A percentile compares a stretch with the other conserved stretches of the same genome.
These are phyloP conservation scores for Holotrichia oblita DNA, from an alignment of 1,140 invertebrate genomes.

Conservation along the genomic window DNA sequence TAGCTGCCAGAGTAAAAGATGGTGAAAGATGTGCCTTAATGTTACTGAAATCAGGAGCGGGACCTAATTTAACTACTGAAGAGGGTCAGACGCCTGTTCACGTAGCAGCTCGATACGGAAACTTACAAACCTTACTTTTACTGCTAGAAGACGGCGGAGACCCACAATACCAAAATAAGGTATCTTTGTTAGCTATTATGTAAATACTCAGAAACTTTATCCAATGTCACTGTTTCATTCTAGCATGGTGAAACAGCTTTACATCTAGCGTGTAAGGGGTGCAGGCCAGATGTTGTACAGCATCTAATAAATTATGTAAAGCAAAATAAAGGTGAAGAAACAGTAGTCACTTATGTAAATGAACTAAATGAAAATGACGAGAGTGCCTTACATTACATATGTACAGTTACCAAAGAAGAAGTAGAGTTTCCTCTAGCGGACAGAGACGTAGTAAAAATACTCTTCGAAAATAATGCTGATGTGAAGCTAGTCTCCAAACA, in stretches of 20 bases:
- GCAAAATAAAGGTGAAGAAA: constrained; percentile 74
- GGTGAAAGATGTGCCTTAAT: constrained; percentile 97
- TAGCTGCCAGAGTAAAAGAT: constrained; percentile 90
- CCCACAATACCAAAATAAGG: constrained; percentile 89
- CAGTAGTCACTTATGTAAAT: constrained; percentile 80
- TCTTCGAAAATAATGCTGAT: constrained; percentile 91
- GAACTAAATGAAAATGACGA: constrained; percentile 90
- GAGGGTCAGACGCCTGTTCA: constrained; percentile 95
- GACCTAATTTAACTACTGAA: constrained; percentile 90
- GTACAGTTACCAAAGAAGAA: constrained; percentile 80
- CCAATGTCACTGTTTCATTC: constrained; percentile 39
- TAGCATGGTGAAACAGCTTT: constrained; percentile 96
- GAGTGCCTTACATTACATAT: constrained; percentile 90
- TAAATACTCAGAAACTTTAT: constrained; percentile 2
- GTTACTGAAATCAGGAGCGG: constrained; percentile 96
- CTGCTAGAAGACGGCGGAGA: constrained; percentile 92
- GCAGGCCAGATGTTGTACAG: constrained; percentile 85
- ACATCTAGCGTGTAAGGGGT: constrained; percentile 88
- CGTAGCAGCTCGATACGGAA: constrained; percentile 89
- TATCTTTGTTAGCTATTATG: constrained; percentile 58
- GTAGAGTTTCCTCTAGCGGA: constrained; percentile 82
- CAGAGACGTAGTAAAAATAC: constrained; percentile 85
- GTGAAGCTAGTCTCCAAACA: constrained; percentile 85
- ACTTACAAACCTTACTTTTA: constrained; percentile 83
- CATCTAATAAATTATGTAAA: constrained; percentile 88